phyloP scores from a whole-genome alignment of 2,888 invertebrate genomes.

The Limulus polyphemus region DNA sequence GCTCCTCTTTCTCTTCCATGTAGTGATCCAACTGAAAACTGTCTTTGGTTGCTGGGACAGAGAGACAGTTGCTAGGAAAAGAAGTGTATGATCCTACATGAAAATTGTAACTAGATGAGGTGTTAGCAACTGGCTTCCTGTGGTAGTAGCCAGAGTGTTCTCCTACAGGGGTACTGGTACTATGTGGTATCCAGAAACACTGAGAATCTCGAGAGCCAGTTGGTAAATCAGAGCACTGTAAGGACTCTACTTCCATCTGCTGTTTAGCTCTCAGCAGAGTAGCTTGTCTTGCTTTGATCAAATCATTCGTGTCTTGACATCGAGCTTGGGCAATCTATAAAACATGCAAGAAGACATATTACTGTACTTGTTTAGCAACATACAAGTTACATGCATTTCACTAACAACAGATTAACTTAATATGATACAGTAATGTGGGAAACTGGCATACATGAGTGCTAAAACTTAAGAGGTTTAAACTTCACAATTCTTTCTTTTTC shows the following conservation, averaged over 20 bases:
- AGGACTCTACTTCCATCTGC: neutral
- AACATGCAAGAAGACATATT: too few relatives aligned
- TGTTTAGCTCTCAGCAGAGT: slow-evolving; percentile 26
- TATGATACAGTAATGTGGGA: too few relatives aligned
- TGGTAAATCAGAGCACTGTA: neutral
- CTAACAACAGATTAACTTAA: too few relatives aligned
- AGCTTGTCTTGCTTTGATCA: slow-evolving; percentile 33
- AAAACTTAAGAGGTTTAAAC: too few relatives aligned
- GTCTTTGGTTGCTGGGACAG: slow-evolving; percentile 2
- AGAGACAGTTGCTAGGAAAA: slow-evolving; percentile 14
- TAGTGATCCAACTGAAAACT: slow-evolving; percentile 12
- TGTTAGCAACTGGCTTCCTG: slow-evolving; percentile 6
- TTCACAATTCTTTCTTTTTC: too few relatives aligned
- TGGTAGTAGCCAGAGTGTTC: too few relatives aligned
- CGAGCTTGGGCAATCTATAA: slow-evolving; percentile 36
- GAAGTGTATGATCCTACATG: slow-evolving; percentile 20
- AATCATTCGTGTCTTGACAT: slow-evolving; percentile 40
- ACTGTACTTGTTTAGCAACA: too few relatives aligned
- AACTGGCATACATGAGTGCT: too few relatives aligned
- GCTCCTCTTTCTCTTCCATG: slow-evolving; percentile 28
- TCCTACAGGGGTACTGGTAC: slow-evolving; percentile 12
- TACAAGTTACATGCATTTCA: too few relatives aligned
- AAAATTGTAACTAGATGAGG: slow-evolving; percentile 14
- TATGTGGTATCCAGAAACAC: slow-evolving; percentile 12
- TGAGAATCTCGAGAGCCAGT: slow-evolving; percentile 13